These are phyloP conservation scores for Capreolus pygargus DNA, from an alignment of 2,113 vertebrate genomes.

Conservation along the genomic window DNA sequence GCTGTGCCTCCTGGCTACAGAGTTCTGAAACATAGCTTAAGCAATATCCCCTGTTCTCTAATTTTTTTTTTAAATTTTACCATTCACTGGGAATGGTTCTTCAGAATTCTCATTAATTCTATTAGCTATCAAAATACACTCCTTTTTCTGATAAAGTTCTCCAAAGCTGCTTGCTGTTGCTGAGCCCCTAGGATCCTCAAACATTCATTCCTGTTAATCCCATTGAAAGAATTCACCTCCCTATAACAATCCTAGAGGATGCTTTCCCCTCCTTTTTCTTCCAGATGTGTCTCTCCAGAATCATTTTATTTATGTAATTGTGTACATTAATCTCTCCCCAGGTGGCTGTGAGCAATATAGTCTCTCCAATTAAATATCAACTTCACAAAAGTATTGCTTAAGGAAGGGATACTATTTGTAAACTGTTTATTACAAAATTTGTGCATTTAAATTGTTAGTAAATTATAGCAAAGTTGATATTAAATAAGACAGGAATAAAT, in stretches of 20 bases:
- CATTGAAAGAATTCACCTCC: not conserved
- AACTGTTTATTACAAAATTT: not conserved
- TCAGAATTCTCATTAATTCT: not conserved
- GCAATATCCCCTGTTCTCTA: not conserved
- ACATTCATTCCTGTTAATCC: no score
- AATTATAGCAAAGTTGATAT: not conserved
- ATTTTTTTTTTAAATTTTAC: not conserved
- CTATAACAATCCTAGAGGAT: not conserved
- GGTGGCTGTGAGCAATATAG: not conserved
- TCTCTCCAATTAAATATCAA: not conserved
- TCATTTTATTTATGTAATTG: not conserved
- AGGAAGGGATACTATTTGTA: not conserved
- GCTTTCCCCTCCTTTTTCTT: not conserved
- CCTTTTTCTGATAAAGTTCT: not conserved
- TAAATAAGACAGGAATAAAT: not conserved
- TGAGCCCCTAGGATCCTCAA: not conserved
- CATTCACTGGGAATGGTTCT: not conserved
- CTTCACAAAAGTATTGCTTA: not conserved
- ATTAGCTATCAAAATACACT: not conserved
- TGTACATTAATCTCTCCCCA: not conserved
- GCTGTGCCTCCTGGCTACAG: not conserved
- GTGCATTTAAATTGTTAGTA: not conserved
- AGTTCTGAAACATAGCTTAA: not conserved
- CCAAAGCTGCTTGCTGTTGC: not conserved
- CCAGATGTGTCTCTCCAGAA: not conserved